Evolutionary conservation across 64 coral and sea anemone species (phyloP).

Genomic region (Acropora tenuis): DNA sequence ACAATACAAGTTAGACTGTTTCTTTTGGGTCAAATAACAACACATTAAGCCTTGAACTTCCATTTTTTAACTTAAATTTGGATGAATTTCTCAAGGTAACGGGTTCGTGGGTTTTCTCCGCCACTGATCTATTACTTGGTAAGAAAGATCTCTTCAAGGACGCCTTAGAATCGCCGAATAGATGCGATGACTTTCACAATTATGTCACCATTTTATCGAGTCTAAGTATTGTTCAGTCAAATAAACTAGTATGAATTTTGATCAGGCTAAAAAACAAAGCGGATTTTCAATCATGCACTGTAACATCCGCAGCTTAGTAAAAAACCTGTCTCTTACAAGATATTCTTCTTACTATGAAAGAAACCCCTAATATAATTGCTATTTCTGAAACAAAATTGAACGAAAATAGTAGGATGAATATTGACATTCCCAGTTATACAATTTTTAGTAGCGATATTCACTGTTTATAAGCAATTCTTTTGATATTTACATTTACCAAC

Average conservation of each 20-base stretch:
- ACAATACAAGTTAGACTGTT: not conserved
- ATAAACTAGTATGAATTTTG: not conserved
- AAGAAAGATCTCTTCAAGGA: conserved; percentile 23
- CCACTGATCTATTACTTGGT: not conserved
- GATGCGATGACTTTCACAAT: not conserved
- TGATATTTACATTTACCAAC: too few species aligned
- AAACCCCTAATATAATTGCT: conserved; percentile 15
- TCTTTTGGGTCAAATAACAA: not conserved
- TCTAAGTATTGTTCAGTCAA: not conserved
- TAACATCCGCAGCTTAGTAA: not conserved
- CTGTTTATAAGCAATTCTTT: too few species aligned
- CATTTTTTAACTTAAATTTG: conserved; percentile 6
- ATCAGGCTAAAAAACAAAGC: not conserved
- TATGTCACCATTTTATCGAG: not conserved
- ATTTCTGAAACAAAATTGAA: conserved; percentile 42
- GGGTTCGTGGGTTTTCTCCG: conserved; percentile 19
- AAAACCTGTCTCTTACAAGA: conserved; percentile 4
- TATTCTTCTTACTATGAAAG: not conserved
- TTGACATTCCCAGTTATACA: conserved; percentile 16
- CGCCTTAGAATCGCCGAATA: conserved; percentile 25
- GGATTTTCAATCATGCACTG: not conserved
- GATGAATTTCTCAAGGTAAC: conserved; percentile 11
- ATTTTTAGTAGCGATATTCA: not conserved
- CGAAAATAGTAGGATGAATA: conserved; percentile 27
- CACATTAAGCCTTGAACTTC: not conserved